A percentile compares a stretch with the other conserved stretches of the same genome.
Evolutionary conservation across 2,113 vertebrate genomes (phyloP).

Genomic region (Aptenodytes patagonicus): DNA sequence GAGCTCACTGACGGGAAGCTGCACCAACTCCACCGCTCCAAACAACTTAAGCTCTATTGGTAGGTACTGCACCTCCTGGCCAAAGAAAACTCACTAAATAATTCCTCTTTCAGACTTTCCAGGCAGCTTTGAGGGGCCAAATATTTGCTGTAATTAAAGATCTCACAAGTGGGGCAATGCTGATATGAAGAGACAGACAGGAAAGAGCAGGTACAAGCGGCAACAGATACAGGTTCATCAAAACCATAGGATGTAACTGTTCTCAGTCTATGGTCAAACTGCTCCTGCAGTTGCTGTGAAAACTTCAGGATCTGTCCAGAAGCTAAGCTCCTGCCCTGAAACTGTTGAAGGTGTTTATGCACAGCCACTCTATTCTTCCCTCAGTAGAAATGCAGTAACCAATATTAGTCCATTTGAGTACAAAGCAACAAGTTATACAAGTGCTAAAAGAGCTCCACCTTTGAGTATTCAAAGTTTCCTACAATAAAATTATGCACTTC

Average conservation of each 20-base stretch:
- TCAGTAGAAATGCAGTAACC: neutral
- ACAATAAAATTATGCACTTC: no score
- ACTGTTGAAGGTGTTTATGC: neutral
- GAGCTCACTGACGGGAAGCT: neutral
- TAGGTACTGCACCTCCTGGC: neutral
- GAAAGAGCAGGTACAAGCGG: neutral
- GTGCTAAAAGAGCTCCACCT: neutral
- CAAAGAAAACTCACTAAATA: neutral
- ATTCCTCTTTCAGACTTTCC: neutral
- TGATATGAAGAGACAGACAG: neutral
- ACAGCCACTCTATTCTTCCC: neutral
- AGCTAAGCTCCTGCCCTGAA: neutral
- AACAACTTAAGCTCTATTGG: neutral
- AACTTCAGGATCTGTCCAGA: neutral
- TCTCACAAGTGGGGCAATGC: neutral
- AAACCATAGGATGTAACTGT: rapidly evolving
- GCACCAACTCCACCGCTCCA: neutral
- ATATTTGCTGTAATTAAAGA: neutral
- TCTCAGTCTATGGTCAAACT: neutral
- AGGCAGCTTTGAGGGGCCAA: neutral
- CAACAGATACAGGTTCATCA: neutral
- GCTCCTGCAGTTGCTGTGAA: neutral
- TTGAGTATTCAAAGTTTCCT: neutral
- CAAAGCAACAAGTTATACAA: neutral
- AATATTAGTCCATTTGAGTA: neutral